Conservation (phyloP, 2,888 invertebrate genomes). For the Entomobrya multifasciata region DNA sequence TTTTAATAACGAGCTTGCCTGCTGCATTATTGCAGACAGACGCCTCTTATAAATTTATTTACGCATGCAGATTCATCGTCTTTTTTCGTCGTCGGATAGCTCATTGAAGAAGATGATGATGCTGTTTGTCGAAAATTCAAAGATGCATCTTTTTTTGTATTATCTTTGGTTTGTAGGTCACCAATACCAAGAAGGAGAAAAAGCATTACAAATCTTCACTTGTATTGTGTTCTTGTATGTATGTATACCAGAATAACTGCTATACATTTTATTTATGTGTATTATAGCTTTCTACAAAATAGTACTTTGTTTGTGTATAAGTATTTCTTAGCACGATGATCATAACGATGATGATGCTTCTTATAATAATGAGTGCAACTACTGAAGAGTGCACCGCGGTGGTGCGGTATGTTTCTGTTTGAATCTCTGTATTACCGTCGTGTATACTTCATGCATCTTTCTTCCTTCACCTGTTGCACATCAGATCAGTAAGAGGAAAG, state of each 20-base stretch:
- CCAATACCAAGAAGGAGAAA: constrained; percentile 23
- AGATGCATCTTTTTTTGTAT: constrained; percentile 35
- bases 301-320: neutral
- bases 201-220: too few relatives aligned
- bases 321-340: neutral
- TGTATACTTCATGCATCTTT: neutral
- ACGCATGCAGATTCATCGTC: neutral
- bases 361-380: too few relatives aligned
- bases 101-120: constrained; percentile 49
- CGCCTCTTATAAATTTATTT: neutral
- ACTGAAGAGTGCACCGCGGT: too few relatives aligned
- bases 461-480: constrained; percentile 8
- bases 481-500: too few relatives aligned
- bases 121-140: constrained; percentile 35
- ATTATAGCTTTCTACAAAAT: constrained; percentile 14
- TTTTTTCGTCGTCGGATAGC: constrained; percentile 12
- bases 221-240: constrained; percentile 10
- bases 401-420: neutral
- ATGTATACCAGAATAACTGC: neutral
- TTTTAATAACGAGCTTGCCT: neutral
- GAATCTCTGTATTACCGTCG: neutral
- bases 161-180: constrained; percentile 63
- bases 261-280: too few relatives aligned
- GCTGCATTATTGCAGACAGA: too few relatives aligned
- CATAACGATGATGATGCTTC: neutral